phyloP scores from a whole-genome alignment of 2,888 invertebrate genomes.

The Punctoribates punctum region DNA sequence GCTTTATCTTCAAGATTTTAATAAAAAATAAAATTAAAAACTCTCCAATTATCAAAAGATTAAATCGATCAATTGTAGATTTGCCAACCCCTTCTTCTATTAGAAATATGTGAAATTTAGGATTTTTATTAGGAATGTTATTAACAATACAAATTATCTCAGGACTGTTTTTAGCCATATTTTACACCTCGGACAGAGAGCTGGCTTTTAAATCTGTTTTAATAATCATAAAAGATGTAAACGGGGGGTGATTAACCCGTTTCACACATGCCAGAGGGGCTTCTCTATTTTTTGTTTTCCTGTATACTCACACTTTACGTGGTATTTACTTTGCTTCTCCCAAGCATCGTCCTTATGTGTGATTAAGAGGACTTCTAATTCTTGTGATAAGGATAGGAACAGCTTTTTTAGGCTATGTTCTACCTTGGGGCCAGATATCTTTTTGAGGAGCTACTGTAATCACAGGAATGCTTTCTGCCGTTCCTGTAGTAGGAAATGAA shows the following conservation, averaged over 20 bases:
- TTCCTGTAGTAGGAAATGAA: constrained; percentile 64
- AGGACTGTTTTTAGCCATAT: constrained; percentile 67
- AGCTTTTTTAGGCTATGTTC: constrained; percentile 72
- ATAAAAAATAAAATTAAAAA: constrained; percentile 26
- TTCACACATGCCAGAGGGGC: constrained; percentile 68
- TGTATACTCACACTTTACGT: constrained; percentile 66
- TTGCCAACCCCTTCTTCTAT: constrained; percentile 36
- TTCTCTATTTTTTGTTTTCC: constrained; percentile 67
- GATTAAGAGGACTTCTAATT: constrained; percentile 65
- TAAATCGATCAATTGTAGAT: neutral
- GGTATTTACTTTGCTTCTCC: constrained; percentile 55
- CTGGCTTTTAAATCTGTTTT: constrained; percentile 65
- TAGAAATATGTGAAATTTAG: constrained; percentile 45
- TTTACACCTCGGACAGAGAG: constrained; percentile 64
- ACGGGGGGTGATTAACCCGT: constrained; percentile 66
- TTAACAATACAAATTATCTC: constrained; percentile 64
- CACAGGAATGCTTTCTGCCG: constrained; percentile 68
- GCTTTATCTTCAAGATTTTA: neutral
- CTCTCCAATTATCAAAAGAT: no score
- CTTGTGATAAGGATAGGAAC: constrained; percentile 67
- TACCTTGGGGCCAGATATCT: constrained; percentile 76
- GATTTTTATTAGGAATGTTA: constrained; percentile 51
- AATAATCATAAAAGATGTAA: constrained; percentile 68
- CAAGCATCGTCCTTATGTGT: constrained; percentile 59
- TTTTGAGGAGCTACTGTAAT: constrained; percentile 77